A percentile compares a stretch with the other conserved stretches of the same genome.
These are phyloP conservation scores for Drosophila busckii DNA, from an alignment of 1,140 invertebrate species.

Conservation along the genomic window DNA sequence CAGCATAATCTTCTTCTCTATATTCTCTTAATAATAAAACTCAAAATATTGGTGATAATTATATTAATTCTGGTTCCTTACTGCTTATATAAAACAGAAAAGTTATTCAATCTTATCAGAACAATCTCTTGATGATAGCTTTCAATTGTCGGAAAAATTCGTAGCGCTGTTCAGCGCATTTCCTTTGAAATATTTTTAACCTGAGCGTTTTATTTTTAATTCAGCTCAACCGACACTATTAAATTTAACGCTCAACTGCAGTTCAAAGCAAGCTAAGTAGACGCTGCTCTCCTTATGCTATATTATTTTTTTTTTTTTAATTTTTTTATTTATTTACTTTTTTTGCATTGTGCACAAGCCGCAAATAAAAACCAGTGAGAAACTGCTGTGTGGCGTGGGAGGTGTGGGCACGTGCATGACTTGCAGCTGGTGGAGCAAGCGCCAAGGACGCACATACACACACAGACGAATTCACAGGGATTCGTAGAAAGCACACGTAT, in stretches of 20 bases:
- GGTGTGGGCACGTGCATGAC: slow-evolving; percentile 5
- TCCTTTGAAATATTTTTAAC: slow-evolving; percentile 16
- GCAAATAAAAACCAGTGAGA: slow-evolving; percentile 21
- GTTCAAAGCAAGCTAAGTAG: slow-evolving; percentile 29
- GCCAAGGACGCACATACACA: slow-evolving; percentile 20
- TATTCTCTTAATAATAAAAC: no score
- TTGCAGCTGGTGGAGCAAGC: slow-evolving; percentile 12
- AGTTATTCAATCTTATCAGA: no score
- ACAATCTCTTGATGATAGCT: no score
- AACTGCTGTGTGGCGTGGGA: slow-evolving; percentile 7
- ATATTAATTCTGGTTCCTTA: no score
- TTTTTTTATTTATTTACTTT: not conserved
- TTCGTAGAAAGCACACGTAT: not conserved
- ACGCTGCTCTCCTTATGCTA: not conserved
- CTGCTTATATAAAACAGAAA: no score
- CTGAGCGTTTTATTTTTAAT: slow-evolving; percentile 31
- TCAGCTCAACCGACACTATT: slow-evolving; percentile 22
- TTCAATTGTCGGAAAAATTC: not conserved
- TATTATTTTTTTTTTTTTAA: not conserved
- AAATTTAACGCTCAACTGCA: slow-evolving; percentile 46
- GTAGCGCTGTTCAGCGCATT: not conserved
- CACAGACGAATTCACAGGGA: not conserved
- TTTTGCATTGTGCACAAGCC: slow-evolving; percentile 15
- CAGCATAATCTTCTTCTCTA: no score
- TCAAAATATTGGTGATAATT: no score